Percentiles rank a stretch among this genome's conserved stretches.
phyloP scores from a whole-genome alignment of 2,797 vertebrate genomes.

The Myotis planiceps region DNA sequence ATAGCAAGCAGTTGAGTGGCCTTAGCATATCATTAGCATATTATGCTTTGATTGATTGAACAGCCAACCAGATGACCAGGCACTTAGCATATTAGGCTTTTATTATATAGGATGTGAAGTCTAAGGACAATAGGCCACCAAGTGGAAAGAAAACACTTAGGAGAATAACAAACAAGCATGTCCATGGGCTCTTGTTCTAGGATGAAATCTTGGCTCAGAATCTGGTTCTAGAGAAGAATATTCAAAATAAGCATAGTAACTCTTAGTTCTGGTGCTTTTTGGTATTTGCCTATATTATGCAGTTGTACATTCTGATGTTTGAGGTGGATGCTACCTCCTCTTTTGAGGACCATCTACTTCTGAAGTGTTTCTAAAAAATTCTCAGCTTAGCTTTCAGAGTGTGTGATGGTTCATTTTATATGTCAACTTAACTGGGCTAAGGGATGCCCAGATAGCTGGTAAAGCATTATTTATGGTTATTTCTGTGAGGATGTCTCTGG shows the following conservation, averaged over 20 bases:
- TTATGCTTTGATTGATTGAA: too few species aligned
- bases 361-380: not conserved
- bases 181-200: not conserved
- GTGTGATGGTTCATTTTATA: not conserved
- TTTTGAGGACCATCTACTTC: not conserved
- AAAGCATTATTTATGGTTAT: not conserved
- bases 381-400: not conserved
- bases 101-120: not conserved
- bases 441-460: not conserved
- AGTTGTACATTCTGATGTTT: not conserved
- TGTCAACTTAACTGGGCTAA: not conserved
- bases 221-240: not conserved
- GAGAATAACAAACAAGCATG: not conserved
- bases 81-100: too few species aligned
- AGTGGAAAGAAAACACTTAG: not conserved
- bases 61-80: too few species aligned
- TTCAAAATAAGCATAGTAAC: not conserved
- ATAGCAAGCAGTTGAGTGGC: too few species aligned
- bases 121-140: not conserved
- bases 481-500: not conserved
- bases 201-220: not conserved
- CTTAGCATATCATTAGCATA: too few species aligned
- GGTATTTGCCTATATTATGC: not conserved
- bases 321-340: not conserved
- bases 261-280: not conserved